These are phyloP conservation scores for Neelides sp. DNA, from an alignment of 1,140 invertebrate species.

Conservation along the genomic window DNA sequence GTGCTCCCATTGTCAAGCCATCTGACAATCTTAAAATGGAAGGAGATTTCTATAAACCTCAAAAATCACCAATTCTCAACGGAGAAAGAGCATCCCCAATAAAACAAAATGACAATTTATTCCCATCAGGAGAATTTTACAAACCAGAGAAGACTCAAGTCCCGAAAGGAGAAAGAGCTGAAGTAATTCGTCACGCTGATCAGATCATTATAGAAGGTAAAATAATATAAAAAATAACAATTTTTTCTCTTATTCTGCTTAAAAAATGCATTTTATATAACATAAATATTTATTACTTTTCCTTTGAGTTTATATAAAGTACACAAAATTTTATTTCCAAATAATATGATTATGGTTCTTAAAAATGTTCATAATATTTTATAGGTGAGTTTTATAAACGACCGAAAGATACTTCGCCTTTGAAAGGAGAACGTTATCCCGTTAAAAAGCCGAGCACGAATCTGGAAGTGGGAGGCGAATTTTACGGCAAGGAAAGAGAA, in stretches of 20 bases:
- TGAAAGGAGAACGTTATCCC: constrained; percentile 4
- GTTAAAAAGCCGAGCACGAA: not conserved
- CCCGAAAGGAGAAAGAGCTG: constrained; percentile 30
- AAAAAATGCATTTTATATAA: not conserved
- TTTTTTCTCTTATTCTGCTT: not conserved
- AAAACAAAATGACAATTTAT: constrained; percentile 32
- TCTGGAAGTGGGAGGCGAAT: constrained; percentile 7
- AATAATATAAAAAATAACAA: constrained; percentile 34
- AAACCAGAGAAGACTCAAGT: constrained; percentile 2
- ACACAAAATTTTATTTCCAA: not conserved
- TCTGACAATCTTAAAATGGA: constrained; percentile 45
- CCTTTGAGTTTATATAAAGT: not conserved
- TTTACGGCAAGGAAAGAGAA: constrained; percentile 12
- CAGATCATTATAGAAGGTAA: constrained; percentile 46
- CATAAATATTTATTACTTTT: no score
- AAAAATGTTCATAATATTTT: not conserved
- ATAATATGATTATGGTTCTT: not conserved
- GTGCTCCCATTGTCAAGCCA: not conserved
- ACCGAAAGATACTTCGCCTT: not conserved
- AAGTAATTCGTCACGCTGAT: constrained; percentile 37
- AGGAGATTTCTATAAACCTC: constrained; percentile 48
- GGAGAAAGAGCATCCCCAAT: constrained; percentile 38
- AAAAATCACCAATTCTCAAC: constrained; percentile 47
- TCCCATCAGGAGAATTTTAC: not conserved
- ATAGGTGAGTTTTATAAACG: constrained; percentile 9